phyloP scores from a whole-genome alignment of 2,888 invertebrate species.

The Dynastes tityus region DNA sequence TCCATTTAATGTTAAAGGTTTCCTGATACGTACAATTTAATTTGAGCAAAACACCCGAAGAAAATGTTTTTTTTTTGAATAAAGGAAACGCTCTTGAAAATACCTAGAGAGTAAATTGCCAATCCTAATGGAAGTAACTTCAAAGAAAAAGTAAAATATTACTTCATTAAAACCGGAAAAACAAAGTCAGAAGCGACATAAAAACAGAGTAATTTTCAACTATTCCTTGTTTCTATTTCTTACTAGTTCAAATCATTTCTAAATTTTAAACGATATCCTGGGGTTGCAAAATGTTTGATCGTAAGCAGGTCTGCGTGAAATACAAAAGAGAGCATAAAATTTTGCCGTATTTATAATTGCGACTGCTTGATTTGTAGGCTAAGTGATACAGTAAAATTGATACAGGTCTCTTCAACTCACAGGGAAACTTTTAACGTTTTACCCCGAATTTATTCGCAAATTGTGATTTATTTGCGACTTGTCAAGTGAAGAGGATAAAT shows the following conservation, averaged over 20 bases:
- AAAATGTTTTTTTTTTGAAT: background rate
- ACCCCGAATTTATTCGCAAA: conserved; percentile 35
- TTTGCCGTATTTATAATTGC: conserved; percentile 42
- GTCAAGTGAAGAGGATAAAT: conserved; percentile 38
- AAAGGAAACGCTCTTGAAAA: conserved; percentile 12
- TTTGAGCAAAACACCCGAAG: background rate
- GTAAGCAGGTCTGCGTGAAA: conserved; percentile 20
- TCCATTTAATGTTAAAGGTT: too few relatives aligned
- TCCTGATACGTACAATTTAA: background rate
- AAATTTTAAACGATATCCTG: conserved; percentile 9
- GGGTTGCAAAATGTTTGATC: conserved; percentile 8
- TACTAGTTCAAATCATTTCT: conserved; percentile 21
- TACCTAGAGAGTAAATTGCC: background rate
- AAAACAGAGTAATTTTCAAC: conserved; percentile 31
- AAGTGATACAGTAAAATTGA: conserved; percentile 45
- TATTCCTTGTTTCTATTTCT: conserved; percentile 17
- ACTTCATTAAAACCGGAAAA: conserved; percentile 25
- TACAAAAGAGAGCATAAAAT: conserved; percentile 34
- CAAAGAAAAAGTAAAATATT: conserved; percentile 23
- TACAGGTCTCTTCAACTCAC: conserved; percentile 31
- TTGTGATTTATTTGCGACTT: conserved; percentile 40
- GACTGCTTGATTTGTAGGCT: conserved; percentile 39
- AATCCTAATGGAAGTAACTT: background rate
- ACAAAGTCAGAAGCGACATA: conserved; percentile 15
- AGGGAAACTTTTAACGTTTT: conserved; percentile 35